Base-by-base conservation (phyloP, 1,140 invertebrate species). In the Nebria ingens region DNA sequence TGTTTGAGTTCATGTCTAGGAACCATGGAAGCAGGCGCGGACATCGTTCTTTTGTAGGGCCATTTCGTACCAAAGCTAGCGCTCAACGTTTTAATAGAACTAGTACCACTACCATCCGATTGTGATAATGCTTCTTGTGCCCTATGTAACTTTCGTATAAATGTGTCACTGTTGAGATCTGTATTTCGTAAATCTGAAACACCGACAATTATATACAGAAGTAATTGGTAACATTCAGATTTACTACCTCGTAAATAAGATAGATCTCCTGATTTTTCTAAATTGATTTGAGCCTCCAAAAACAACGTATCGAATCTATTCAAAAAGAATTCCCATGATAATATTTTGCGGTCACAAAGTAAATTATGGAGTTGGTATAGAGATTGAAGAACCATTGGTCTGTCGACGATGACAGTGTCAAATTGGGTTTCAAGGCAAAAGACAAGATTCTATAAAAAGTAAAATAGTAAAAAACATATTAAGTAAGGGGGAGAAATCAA, bases 261-360 rank as follows among this genome's bases (percentile, higher is more conserved):
- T 57, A 91, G 82, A 63, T 93, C 92, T 9, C 85, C 82, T 20
- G 78, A 79, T 70, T 89, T 90, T 65, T 94, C 89, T 58, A 91
- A 75, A 65, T 82, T 86, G 21, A 97, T 86, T 74, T 98, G 94
- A 1, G 93, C 91, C 73, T 99, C 97, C 11, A 99, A 72, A 63
- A 95, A 96, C 1, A 99, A 73, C 0, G 91, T 87, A 68, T 99
- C 97, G 71, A 99, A 98, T 50, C 96, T 81, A 71, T 94, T 94
- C 2, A 98, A 77, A 69, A 99, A 99, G 75, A 99, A 99, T 56
- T 98, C 93, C 96, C 97, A 99, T 1, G 85, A 85, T 4, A 99
- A 77, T 57, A 98, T 91, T 59, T 85, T 83, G 34, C 93, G 77
- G 67, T 97, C 91, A 58, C 87, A 89, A 1, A 99, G 78, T 3